phyloP scores from a whole-genome alignment of 2,113 vertebrate species.

The Willisornis vidua region DNA sequence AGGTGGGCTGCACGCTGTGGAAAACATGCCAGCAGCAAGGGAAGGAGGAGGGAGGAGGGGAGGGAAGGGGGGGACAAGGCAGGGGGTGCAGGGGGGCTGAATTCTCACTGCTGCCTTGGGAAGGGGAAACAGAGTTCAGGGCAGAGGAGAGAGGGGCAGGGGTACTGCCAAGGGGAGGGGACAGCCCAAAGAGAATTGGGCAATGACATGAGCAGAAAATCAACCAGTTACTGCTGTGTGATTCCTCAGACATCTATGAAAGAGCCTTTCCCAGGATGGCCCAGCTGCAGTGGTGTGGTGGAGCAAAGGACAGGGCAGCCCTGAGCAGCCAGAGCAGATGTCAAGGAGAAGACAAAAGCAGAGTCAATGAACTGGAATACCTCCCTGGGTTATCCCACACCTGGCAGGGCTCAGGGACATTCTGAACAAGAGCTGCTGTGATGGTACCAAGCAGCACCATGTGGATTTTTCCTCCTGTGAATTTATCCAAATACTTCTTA shows the following conservation, averaged over 20 bases:
- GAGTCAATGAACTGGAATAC: not conserved
- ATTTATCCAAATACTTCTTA: not conserved
- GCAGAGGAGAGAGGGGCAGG: not conserved
- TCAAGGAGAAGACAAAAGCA: not conserved
- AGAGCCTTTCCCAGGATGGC: not conserved
- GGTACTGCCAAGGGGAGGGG: not conserved
- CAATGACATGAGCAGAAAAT: not conserved
- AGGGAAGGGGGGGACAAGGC: not conserved
- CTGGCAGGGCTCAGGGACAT: not conserved
- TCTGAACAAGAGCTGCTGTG: not conserved
- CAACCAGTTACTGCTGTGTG: not conserved
- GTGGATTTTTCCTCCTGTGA: not conserved
- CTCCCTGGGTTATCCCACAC: accelerated
- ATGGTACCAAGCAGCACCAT: accelerated
- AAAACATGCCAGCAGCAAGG: not conserved
- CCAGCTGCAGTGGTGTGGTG: accelerated
- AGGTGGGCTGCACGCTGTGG: constrained; percentile 3
- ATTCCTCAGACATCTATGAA: not conserved
- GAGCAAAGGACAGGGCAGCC: not conserved
- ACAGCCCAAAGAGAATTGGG: not conserved
- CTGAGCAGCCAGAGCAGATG: not conserved
- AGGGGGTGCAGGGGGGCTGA: not conserved
- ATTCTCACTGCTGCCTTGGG: not conserved
- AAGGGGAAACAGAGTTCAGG: not conserved
- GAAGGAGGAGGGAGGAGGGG: not conserved